Conservation (phyloP, 2,113 vertebrate genomes). For the Ciconia boyciana region DNA sequence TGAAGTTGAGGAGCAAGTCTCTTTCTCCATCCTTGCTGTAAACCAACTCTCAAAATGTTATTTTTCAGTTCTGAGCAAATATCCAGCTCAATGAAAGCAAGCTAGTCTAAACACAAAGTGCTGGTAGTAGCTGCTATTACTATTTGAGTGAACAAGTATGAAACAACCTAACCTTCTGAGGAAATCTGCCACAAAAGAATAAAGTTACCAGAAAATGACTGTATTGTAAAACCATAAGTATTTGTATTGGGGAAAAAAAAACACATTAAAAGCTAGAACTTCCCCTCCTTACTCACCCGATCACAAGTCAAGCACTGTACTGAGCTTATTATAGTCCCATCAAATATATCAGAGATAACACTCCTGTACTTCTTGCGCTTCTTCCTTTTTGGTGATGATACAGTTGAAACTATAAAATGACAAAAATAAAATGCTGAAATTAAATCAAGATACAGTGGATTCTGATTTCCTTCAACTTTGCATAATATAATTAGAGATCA, state of each 20-base stretch:
- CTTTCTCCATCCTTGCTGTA: background rate
- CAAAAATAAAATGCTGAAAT: background rate
- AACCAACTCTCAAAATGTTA: background rate
- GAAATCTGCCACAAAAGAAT: background rate
- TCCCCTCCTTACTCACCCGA: conserved; percentile 81
- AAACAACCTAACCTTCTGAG: background rate
- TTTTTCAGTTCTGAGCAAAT: background rate
- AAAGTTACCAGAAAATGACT: background rate
- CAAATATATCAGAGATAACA: conserved; percentile 95
- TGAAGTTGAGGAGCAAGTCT: background rate
- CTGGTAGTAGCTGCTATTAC: background rate
- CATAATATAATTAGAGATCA: background rate
- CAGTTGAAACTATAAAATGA: conserved; percentile 67
- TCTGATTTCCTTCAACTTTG: background rate
- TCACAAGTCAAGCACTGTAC: conserved; percentile 98
- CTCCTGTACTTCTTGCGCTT: conserved; percentile 93
- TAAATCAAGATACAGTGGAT: background rate
- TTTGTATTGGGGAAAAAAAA: background rate
- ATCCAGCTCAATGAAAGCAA: background rate
- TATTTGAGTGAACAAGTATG: background rate
- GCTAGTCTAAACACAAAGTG: background rate
- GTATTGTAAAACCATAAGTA: background rate
- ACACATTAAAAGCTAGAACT: background rate
- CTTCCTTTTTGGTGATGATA: conserved; percentile 86
- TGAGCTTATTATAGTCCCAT: conserved; percentile 95